Evolutionary conservation across 2,888 invertebrate species (phyloP).

Genomic region (Himalopsyche tibetana): DNA sequence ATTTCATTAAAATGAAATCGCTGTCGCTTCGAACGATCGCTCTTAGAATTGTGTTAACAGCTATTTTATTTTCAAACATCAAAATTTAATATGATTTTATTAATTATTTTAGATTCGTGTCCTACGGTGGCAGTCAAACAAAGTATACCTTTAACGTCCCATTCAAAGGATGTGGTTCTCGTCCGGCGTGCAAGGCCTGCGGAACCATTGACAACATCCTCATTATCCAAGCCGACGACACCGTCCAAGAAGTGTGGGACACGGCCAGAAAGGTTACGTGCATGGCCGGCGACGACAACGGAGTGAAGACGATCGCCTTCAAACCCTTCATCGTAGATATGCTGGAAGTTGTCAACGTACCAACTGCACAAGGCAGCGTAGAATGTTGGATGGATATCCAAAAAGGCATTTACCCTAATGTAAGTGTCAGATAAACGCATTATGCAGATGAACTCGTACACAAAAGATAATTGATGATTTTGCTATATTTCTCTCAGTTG

Average conservation of each 20-base stretch:
- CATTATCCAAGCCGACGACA: slow-evolving; percentile 82
- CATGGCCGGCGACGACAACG: slow-evolving; percentile 69
- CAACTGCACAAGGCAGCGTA: slow-evolving; percentile 80
- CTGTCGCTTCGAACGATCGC: too few species aligned
- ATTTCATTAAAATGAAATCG: too few species aligned
- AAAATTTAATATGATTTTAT: too few species aligned
- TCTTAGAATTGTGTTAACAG: too few species aligned
- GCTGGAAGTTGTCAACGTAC: slow-evolving; percentile 82
- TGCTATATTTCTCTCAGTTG: too few species aligned
- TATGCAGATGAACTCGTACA: too few species aligned
- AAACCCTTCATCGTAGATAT: slow-evolving; percentile 83
- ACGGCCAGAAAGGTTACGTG: slow-evolving; percentile 80
- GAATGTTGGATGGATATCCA: slow-evolving; percentile 89
- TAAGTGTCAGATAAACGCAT: slow-evolving; percentile 68
- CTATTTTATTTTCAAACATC: too few species aligned
- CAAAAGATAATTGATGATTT: too few species aligned
- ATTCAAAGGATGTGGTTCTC: slow-evolving; percentile 80
- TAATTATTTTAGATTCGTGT: slow-evolving; percentile 77
- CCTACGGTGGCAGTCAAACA: slow-evolving; percentile 77
- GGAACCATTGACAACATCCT: slow-evolving; percentile 81
- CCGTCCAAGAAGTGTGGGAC: slow-evolving; percentile 81
- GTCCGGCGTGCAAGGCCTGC: slow-evolving; percentile 79
- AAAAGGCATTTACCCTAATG: slow-evolving; percentile 82
- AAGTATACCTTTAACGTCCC: slow-evolving; percentile 81
- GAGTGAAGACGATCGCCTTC: slow-evolving; percentile 73